A percentile compares a stretch with the other conserved stretches of the same genome.
Evolutionary conservation across 2,113 vertebrate species (phyloP).

Genomic region (Diphyllodes magnificus): DNA sequence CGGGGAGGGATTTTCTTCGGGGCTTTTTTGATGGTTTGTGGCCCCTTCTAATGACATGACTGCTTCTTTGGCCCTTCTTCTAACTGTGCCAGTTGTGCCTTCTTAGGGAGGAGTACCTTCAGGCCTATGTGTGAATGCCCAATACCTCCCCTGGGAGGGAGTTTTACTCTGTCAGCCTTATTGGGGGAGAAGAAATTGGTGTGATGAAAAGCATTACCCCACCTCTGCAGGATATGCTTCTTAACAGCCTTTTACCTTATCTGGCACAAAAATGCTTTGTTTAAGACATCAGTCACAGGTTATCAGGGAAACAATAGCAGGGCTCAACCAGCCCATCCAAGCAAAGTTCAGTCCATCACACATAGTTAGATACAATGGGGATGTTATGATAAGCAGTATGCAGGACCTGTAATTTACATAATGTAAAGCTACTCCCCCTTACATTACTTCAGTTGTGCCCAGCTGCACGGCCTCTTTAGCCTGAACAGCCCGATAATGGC

Average conservation of each 20-base stretch:
- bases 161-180: neutral
- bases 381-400: neutral
- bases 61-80: neutral
- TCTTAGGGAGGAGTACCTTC: neutral
- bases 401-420: fast-evolving
- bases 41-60: neutral
- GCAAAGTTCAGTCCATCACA: neutral
- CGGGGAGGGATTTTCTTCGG: fast-evolving
- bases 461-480: neutral
- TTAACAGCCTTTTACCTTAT: neutral
- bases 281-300: neutral
- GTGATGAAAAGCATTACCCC: neutral
- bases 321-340: neutral
- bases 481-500: neutral
- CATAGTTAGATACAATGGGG: neutral
- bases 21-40: neutral
- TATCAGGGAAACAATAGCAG: neutral
- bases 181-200: neutral
- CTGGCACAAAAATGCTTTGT: neutral
- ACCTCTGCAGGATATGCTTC: neutral
- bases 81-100: neutral
- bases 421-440: neutral
- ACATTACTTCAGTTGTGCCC: neutral
- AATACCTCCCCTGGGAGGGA: neutral
- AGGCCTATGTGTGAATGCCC: neutral